Evolutionary conservation across 2,113 vertebrate genomes (phyloP).

Genomic region (human (Homo sapiens)): DNA sequence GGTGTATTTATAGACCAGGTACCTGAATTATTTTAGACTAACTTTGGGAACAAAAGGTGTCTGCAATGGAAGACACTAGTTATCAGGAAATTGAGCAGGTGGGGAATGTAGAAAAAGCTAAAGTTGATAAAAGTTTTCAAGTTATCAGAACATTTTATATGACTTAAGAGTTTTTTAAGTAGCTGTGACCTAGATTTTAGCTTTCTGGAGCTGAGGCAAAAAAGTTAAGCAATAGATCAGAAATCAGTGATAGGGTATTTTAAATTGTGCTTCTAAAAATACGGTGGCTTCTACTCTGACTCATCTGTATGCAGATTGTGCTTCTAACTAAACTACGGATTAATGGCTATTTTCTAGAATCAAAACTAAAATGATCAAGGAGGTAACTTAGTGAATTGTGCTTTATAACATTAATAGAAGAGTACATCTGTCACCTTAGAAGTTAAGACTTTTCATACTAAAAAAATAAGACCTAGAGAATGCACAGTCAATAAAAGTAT

Average conservation of each 20-base stretch:
- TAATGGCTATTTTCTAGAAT: neutral
- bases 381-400: neutral
- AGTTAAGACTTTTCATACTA: neutral
- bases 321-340: neutral
- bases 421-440: neutral
- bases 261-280: slow-evolving; percentile 38
- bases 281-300: neutral
- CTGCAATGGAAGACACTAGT: neutral
- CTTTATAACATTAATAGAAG: neutral
- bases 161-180: neutral
- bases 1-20: neutral
- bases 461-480: neutral
- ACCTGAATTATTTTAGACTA: slow-evolving; percentile 24
- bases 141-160: neutral
- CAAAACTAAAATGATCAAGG: neutral
- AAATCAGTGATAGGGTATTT: slow-evolving; percentile 39
- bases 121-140: neutral
- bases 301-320: neutral
- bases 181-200: slow-evolving; percentile 26
- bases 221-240: neutral
- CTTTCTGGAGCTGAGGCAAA: neutral
- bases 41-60: neutral
- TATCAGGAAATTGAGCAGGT: neutral
- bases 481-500: neutral
- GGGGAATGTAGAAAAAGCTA: neutral